Evolutionary conservation across 2,888 invertebrate genomes (phyloP).

Genomic region (Balanococcus diminutus): DNA sequence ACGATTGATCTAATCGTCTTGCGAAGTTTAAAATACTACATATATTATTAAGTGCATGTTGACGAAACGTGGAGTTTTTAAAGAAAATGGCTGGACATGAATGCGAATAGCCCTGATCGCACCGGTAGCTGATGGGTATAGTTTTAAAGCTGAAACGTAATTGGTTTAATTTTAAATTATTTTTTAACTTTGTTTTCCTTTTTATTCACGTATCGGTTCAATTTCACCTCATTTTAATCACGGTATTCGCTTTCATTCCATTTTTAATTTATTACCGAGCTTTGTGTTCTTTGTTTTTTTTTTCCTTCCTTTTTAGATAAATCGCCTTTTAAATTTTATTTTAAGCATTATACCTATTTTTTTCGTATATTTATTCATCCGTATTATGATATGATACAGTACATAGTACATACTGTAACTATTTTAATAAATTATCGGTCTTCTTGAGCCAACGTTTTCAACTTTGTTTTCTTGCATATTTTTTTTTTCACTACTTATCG

Average conservation of each 20-base stretch:
- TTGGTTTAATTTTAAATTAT: background rate
- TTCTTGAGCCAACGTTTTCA: background rate
- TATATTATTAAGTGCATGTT: background rate
- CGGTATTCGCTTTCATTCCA: background rate
- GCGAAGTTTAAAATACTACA: background rate
- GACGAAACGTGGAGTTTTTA: constrained; percentile 1
- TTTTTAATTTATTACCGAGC: background rate
- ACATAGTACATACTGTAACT: background rate
- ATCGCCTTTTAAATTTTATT: background rate
- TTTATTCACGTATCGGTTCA: background rate
- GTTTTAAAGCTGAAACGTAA: background rate
- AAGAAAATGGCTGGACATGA: constrained; percentile 1
- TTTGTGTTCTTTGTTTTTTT: background rate
- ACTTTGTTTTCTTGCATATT: background rate
- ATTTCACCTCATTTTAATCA: background rate
- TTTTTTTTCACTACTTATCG: too few species aligned
- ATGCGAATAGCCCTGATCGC: background rate
- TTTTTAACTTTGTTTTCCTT: background rate
- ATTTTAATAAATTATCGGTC: constrained; percentile 21
- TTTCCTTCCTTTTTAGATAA: background rate
- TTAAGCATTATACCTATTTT: constrained; percentile 23
- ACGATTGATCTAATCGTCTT: background rate
- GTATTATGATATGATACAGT: background rate
- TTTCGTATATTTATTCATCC: background rate
- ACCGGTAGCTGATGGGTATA: background rate